Evolutionary conservation across 2,888 invertebrate species (phyloP).

Genomic region (Drosophila buzzatii): DNA sequence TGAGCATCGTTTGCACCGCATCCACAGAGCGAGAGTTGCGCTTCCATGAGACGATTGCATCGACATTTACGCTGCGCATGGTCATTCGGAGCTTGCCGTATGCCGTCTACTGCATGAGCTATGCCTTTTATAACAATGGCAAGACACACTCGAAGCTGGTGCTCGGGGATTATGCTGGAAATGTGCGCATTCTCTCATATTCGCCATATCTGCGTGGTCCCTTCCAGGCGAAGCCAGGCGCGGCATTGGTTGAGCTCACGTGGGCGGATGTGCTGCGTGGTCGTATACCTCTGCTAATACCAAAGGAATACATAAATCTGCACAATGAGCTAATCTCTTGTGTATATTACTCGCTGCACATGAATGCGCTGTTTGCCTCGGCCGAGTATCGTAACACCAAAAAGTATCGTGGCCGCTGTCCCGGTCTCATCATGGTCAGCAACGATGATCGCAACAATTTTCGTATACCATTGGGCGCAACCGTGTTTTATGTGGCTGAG

Average conservation of each 20-base stretch:
- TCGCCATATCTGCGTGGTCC: conserved; percentile 88
- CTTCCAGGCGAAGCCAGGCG: conserved; percentile 89
- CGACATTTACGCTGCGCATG: conserved; percentile 90
- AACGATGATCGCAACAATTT: conserved; percentile 77
- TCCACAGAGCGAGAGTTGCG: conserved; percentile 92
- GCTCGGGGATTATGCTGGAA: conserved; percentile 91
- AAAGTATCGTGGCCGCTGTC: conserved; percentile 82
- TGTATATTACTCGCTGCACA: conserved; percentile 88
- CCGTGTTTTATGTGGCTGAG: conserved; percentile 88
- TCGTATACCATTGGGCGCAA: conserved; percentile 86
- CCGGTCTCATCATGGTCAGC: conserved; percentile 75
- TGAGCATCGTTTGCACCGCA: conserved; percentile 91
- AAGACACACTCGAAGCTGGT: conserved; percentile 86
- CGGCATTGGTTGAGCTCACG: conserved; percentile 87
- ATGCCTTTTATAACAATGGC: conserved; percentile 72
- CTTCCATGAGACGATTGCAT: conserved; percentile 92
- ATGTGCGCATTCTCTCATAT: conserved; percentile 88
- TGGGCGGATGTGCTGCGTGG: conserved; percentile 87
- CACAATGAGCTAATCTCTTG: conserved; percentile 90
- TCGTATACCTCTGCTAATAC: conserved; percentile 86
- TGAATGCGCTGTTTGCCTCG: conserved; percentile 90
- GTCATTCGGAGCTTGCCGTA: conserved; percentile 88
- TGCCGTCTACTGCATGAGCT: conserved; percentile 82
- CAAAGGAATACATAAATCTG: conserved; percentile 87
- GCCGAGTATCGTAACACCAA: conserved; percentile 86